Conservation (phyloP, 2,797 vertebrate genomes). For the Scarus forsteni region DNA sequence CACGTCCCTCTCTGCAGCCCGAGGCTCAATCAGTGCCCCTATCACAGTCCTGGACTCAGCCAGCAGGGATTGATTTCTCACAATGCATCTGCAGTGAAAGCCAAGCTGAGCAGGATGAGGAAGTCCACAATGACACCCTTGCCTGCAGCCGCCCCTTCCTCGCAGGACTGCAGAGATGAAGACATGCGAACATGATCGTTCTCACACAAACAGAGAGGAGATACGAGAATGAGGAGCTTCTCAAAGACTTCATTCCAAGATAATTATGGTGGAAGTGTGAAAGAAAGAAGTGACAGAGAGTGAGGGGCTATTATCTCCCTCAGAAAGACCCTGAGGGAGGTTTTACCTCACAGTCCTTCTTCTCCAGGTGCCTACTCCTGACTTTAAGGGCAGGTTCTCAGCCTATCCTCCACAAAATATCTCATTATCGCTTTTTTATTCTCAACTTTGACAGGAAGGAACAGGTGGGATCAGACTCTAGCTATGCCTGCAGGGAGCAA, state of each 20-base stretch:
- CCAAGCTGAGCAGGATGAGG: conserved; percentile 53
- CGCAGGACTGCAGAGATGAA: conserved; percentile 39
- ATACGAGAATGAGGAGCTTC: conserved; percentile 34
- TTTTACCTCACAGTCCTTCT: conserved; percentile 50
- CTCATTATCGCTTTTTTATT: conserved; percentile 44
- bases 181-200: conserved; percentile 36
- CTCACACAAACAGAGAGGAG: not conserved
- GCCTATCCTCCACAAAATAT: conserved; percentile 22
- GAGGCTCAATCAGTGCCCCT: conserved; percentile 49
- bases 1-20: conserved; percentile 17
- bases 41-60: conserved; percentile 40
- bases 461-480: conserved; percentile 50
- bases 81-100: conserved; percentile 58
- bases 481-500: conserved; percentile 37
- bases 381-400: conserved; percentile 47
- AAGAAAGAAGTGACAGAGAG: conserved; percentile 71
- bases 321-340: conserved; percentile 54
- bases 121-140: conserved; percentile 46
- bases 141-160: conserved; percentile 4
- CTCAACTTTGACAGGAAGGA: conserved; percentile 28
- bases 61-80: conserved; percentile 63
- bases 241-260: conserved; percentile 63
- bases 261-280: conserved; percentile 79
- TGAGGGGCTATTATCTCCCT: conserved; percentile 62
- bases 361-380: conserved; percentile 25